phyloP scores from a whole-genome alignment of 2,888 invertebrate genomes.

The Dendrolimus houi region DNA sequence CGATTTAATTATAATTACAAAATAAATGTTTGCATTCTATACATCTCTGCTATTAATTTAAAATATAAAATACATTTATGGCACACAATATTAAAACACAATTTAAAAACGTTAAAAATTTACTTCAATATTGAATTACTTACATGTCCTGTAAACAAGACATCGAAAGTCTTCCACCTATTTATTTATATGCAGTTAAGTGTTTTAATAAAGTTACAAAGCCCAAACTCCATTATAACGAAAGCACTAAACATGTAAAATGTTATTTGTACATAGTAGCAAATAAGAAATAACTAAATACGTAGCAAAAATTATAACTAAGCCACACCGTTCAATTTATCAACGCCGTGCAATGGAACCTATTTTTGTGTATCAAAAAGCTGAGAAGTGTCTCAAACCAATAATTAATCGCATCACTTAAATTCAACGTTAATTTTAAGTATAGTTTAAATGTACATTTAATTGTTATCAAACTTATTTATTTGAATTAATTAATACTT shows the following conservation, averaged over 20 bases:
- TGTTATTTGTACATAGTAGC: conserved; percentile 20
- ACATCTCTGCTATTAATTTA: conserved; percentile 17
- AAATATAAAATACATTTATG: conserved; percentile 10
- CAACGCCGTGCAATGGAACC: conserved; percentile 48
- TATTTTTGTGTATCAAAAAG: conserved; percentile 11
- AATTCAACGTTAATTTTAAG: background rate
- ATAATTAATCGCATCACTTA: background rate
- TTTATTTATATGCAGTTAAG: background rate
- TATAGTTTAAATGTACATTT: background rate
- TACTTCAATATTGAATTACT: background rate
- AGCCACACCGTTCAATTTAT: conserved; percentile 51
- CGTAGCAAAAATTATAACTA: conserved; percentile 40
- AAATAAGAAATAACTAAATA: conserved; percentile 26
- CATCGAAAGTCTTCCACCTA: background rate
- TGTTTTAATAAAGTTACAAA: background rate
- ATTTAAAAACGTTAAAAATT: background rate
- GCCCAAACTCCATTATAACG: conserved; percentile 14
- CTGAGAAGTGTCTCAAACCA: background rate
- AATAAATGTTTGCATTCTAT: conserved; percentile 29
- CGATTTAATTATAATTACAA: conserved; percentile 12
- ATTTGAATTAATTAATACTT: background rate
- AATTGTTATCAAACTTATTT: background rate
- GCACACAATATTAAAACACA: conserved; percentile 9
- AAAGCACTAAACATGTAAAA: conserved; percentile 42
- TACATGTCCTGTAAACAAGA: background rate